Conservation (phyloP, 2,888 invertebrate species). For the Tiliacea citrago region DNA sequence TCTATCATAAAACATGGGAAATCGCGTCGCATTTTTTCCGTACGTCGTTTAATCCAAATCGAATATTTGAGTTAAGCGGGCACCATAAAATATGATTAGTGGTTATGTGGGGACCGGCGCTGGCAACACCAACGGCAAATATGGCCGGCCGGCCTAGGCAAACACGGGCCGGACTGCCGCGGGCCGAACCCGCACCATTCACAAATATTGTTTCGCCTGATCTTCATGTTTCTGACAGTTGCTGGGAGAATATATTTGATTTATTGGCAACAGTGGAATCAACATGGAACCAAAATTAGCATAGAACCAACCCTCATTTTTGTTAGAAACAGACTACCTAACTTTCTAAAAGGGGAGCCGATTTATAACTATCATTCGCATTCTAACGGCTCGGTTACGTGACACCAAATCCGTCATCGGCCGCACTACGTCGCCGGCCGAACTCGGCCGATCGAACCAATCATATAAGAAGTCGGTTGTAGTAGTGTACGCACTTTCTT, state of each 20-base stretch:
- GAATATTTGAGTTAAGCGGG: slow-evolving; percentile 82
- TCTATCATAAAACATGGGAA: slow-evolving; percentile 62
- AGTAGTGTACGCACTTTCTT: too few species aligned
- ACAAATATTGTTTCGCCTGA: slow-evolving; percentile 79
- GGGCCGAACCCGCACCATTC: slow-evolving; percentile 72
- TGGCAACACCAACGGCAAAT: slow-evolving; percentile 81
- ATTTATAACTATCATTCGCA: slow-evolving; percentile 1
- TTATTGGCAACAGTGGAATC: slow-evolving; percentile 21
- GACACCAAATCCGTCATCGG: too few species aligned
- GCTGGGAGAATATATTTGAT: slow-evolving; percentile 52
- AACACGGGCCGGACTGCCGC: slow-evolving; percentile 71
- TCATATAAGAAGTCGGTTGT: too few species aligned
- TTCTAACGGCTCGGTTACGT: too few species aligned
- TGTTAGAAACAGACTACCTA: not conserved
- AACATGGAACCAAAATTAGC: not conserved
- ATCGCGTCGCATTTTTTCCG: slow-evolving; percentile 71
- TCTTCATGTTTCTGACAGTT: slow-evolving; percentile 66
- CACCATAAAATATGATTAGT: slow-evolving; percentile 89
- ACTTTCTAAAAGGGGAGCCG: not conserved
- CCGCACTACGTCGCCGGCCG: too few species aligned
- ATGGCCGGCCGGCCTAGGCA: slow-evolving; percentile 79
- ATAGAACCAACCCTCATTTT: not conserved
- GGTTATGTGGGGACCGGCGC: slow-evolving; percentile 78
- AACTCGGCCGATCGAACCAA: too few species aligned
- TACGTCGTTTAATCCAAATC: slow-evolving; percentile 83